Evolutionary conservation across 2,888 invertebrate species (phyloP), one percentile per base, ranked within the genome.

Genomic region (Harpalus rufipes): DNA sequence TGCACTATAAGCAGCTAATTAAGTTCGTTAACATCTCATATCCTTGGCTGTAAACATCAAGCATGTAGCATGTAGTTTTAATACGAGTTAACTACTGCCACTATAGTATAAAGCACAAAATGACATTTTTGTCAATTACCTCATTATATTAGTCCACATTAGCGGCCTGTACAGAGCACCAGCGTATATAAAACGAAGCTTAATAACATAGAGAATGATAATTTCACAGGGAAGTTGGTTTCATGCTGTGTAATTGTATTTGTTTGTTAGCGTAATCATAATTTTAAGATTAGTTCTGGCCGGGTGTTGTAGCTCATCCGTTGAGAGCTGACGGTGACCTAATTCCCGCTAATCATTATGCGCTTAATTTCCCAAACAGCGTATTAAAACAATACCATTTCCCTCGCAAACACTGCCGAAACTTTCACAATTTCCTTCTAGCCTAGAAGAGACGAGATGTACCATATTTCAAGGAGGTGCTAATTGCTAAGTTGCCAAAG

Each of bases 381-480:
- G 51, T 81, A 81, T 81, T 81, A 81, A 68, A 81, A 81, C 81
- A 81, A 81, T 81, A 68, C 81, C 68, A 81, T 81, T 78, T 25
- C 58, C 78, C 56, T 56, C 21, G 58, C 78, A 78, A 56, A 78
- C 78, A 39, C 59, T 56, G 56, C n/a, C 21, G 25, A 78, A 76
- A 78, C 78, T 78, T 78, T 78, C 78, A 78, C 56, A 78, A 78
- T 78, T 78, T 78, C 78, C 78, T 78, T 78, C 44, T 51, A 51
- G 44, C 44, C 44, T 51, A 51, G 44, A 0, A 1, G 32, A 4
- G 18, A 74, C 39, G 21, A 68, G 68, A 74, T 14, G 21, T 32
- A 32, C 39, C n/a, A 68, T 68, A 32, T n/a, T 68, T 68, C 39
- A 68, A 44, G n/a, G 44, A 44, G 74, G 74, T 51, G 51, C 74